A percentile compares a stretch with the other conserved stretches of the same genome.
These are phyloP conservation scores for Urocyon cinereoargenteus DNA, from an alignment of 2,797 vertebrate species.

Conservation along the genomic window DNA sequence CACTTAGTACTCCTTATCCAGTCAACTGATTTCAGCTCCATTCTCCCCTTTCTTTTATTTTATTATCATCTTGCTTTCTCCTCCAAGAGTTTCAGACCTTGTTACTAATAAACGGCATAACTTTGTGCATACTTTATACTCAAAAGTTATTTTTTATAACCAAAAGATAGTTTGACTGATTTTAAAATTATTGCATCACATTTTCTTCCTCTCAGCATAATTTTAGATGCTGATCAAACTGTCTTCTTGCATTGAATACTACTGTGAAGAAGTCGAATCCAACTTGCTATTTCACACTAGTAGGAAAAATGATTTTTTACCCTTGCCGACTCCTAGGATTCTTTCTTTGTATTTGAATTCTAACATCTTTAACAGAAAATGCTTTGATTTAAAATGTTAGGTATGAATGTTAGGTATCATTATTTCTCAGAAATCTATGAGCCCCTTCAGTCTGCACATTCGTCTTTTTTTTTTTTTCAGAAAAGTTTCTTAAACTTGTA, in stretches of 20 bases:
- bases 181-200: constrained; percentile 25
- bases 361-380: constrained; percentile 4
- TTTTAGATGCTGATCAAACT: constrained; percentile 44
- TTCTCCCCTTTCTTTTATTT: background rate
- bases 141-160: constrained; percentile 28
- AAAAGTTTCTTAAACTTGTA: background rate
- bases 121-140: background rate
- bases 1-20: background rate
- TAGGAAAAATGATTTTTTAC: background rate
- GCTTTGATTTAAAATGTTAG: constrained; percentile 45
- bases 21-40: background rate
- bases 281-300: background rate
- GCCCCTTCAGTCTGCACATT: background rate
- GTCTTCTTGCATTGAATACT: constrained; percentile 22
- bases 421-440: constrained; percentile 1
- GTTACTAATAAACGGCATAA: background rate
- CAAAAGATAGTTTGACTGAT: background rate
- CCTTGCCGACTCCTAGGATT: background rate
- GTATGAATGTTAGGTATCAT: background rate
- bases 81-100: background rate
- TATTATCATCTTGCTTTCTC: background rate
- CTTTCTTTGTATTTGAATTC: constrained; percentile 22
- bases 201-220: background rate
- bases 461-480: background rate
- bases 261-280: constrained; percentile 36